phyloP scores from a whole-genome alignment of 1,140 invertebrate genomes.

The Phortica variegata region DNA sequence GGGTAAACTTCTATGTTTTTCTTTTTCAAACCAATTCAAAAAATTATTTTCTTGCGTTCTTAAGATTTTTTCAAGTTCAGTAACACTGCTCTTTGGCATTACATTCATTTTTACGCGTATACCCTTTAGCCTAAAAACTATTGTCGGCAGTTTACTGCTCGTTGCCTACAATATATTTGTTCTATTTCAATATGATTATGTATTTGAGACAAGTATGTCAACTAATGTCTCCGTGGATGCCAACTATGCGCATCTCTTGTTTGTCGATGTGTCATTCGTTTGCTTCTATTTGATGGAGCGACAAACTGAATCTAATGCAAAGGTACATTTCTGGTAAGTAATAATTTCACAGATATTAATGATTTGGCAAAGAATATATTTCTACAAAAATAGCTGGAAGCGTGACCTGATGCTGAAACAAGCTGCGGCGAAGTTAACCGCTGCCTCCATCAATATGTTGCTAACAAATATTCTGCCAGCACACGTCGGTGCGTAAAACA shows the following conservation, averaged over 20 bases:
- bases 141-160: constrained; percentile 66
- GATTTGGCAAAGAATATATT: too few relatives aligned
- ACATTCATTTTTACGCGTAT: constrained; percentile 82
- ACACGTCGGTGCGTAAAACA: constrained; percentile 78
- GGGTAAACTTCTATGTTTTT: constrained; percentile 80
- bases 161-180: constrained; percentile 69
- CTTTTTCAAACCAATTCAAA: too few relatives aligned
- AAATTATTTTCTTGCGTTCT: too few relatives aligned
- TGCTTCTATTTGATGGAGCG: constrained; percentile 78
- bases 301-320: constrained; percentile 83
- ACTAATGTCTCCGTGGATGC: constrained; percentile 67
- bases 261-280: constrained; percentile 67
- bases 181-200: constrained; percentile 59
- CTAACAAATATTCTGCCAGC: constrained; percentile 81
- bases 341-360: neutral
- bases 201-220: constrained; percentile 63
- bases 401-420: constrained; percentile 76
- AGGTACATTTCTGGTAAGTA: constrained; percentile 67
- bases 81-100: constrained; percentile 72
- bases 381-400: constrained; percentile 67
- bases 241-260: constrained; percentile 68
- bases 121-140: constrained; percentile 77
- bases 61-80: too few relatives aligned
- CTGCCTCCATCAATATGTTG: constrained; percentile 77
- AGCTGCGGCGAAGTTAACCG: constrained; percentile 71